Percentiles rank a stretch among this genome's conserved stretches.
phyloP scores from a whole-genome alignment of 2,113 vertebrate species.

The Amazona guildingii region DNA sequence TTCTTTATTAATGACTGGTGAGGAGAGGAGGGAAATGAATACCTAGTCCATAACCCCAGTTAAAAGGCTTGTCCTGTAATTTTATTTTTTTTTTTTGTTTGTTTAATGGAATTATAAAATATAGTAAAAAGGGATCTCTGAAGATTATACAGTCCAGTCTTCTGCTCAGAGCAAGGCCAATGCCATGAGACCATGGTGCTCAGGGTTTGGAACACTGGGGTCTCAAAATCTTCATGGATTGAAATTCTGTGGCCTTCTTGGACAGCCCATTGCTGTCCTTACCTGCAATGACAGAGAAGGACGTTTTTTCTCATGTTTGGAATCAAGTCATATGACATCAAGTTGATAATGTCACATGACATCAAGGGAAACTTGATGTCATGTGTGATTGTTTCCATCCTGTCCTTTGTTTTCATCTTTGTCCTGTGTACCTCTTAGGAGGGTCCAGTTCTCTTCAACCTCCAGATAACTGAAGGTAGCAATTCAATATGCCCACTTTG shows the following conservation, averaged over 20 bases:
- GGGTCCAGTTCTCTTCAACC: neutral
- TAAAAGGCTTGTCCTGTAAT: neutral
- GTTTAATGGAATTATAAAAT: neutral
- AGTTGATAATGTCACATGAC: neutral
- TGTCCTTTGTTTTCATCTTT: neutral
- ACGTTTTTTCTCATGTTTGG: neutral
- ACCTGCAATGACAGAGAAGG: neutral
- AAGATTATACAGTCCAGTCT: neutral
- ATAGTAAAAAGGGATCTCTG: neutral
- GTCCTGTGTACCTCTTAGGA: neutral
- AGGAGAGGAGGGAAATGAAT: neutral
- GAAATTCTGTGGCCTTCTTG: neutral
- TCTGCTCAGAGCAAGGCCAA: neutral
- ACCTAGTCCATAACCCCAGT: neutral
- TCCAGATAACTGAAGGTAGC: neutral
- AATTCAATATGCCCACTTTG: rapidly evolving
- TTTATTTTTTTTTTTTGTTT: neutral
- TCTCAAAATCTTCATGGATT: neutral
- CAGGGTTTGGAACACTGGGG: neutral
- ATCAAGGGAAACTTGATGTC: neutral
- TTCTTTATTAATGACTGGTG: neutral
- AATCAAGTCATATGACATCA: neutral
- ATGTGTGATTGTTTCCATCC: neutral
- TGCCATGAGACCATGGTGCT: neutral
- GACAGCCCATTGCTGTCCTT: neutral